Evolutionary conservation across 1,140 invertebrate species (phyloP), one percentile per base, ranked within the genome.

Genomic region (Papilio helenus): DNA sequence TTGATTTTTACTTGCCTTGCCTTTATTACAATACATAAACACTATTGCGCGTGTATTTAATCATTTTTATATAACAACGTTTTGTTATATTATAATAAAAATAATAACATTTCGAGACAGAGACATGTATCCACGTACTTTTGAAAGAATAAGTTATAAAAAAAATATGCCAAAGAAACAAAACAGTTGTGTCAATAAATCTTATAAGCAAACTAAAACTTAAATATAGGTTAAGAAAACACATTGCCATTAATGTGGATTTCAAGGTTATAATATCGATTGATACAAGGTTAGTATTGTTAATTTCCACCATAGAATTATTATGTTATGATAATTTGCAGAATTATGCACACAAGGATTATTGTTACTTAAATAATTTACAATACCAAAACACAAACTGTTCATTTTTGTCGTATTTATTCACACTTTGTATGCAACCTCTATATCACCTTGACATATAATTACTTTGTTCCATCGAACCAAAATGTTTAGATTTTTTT

Each of bases 1-100:
- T 68, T 68, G 26, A 68, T 34, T 68, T 68, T 68, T 68, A 29
- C 61, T 68, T 68, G 14, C 61, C 61, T 68, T 68, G 61, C 26
- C 26, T 68, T 68, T 16, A 68, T 68, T 68, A 68, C 61, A 68
- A 68, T 68, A 68, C 58, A 65, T 14, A 65, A 65, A 23, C 12
- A 16, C 23, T 1, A 29, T 26, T 68, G 61, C 23, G 20, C 58
- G 58, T 61, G 58, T 29, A 61, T 61, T 61, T 68, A 68, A 29
- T 29, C 29, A 65, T 68, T 61, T 16, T 65, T 65, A 4, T 29
- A 16, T 29, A 3, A 65, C 23, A 16, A 65, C 20, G 9, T 61
- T 61, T 61, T 61, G 3, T 23, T 29, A 4, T 8, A 55, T 55
- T n/a, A 8, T 26, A 5, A n/a, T n/a, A n/a, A n/a, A 61, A 29